Evolutionary conservation across 2,888 invertebrate genomes (phyloP).

Genomic region (Pardosa pseudoannulata): DNA sequence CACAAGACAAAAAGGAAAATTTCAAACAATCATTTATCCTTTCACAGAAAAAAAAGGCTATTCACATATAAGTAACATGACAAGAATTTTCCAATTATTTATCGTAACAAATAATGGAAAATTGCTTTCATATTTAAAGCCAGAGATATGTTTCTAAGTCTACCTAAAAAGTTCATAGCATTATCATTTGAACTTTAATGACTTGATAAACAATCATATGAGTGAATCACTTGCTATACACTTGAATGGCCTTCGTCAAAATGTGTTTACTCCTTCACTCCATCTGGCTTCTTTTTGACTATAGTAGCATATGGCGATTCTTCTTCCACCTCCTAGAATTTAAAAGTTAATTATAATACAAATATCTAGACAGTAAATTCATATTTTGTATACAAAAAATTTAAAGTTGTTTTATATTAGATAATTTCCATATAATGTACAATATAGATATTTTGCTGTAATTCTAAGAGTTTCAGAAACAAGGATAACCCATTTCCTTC

Average conservation of each 20-base stretch:
- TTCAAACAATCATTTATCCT: not conserved
- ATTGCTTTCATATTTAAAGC: not conserved
- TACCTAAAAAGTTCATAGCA: not conserved
- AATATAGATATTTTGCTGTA: no score
- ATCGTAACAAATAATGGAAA: not conserved
- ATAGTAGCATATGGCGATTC: constrained; percentile 70
- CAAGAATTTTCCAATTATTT: not conserved
- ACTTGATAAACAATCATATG: not conserved
- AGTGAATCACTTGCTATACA: no score
- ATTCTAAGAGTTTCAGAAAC: no score
- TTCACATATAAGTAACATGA: not conserved
- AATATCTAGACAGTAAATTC: no score
- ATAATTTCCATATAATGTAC: no score
- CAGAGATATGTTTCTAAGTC: not conserved
- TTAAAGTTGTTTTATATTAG: no score
- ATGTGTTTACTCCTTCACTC: not conserved
- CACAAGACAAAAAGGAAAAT: not conserved
- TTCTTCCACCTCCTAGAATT: constrained; percentile 42
- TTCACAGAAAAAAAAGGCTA: not conserved
- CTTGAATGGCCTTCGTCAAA: no score
- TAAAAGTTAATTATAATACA: no score
- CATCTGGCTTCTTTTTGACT: constrained; percentile 49
- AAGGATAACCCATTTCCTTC: no score
- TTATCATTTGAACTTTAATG: not conserved
- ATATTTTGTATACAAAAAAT: no score